Evolutionary conservation across 2,797 vertebrate genomes (phyloP).

Genomic region (Allobates femoralis): DNA sequence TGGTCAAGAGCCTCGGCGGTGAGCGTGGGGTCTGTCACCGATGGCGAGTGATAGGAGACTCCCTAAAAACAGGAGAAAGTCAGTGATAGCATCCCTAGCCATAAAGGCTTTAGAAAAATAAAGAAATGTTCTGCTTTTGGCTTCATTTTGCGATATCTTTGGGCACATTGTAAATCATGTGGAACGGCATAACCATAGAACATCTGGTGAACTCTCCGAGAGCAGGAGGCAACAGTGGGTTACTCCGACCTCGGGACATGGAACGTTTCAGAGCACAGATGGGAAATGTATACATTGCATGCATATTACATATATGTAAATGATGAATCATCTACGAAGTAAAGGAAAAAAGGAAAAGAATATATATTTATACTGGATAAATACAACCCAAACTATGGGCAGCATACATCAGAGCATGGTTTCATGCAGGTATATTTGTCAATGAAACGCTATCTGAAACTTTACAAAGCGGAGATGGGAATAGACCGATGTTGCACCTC

Average conservation of each 20-base stretch:
- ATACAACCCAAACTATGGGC: too few species aligned
- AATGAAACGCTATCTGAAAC: too few species aligned
- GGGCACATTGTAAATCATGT: conserved; percentile 1
- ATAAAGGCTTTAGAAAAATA: neutral
- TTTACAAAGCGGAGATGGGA: too few species aligned
- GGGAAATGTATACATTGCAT: neutral
- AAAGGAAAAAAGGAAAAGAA: neutral
- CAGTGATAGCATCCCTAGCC: neutral
- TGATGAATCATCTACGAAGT: neutral
- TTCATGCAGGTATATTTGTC: neutral
- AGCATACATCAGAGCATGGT: too few species aligned
- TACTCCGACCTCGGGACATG: neutral
- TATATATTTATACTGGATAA: neutral
- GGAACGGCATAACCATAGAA: neutral
- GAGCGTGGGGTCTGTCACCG: conserved; percentile 82
- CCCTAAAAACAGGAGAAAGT: conserved; percentile 77
- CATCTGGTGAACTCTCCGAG: neutral
- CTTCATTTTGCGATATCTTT: neutral
- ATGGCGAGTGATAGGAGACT: conserved; percentile 74
- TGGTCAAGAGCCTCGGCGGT: conserved; percentile 86
- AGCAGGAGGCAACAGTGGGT: neutral
- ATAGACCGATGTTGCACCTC: too few species aligned
- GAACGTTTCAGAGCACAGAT: neutral
- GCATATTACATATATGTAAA: neutral
- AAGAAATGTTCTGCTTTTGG: neutral